Conservation (phyloP, 2,888 invertebrate genomes). For the Brenthis ino region DNA sequence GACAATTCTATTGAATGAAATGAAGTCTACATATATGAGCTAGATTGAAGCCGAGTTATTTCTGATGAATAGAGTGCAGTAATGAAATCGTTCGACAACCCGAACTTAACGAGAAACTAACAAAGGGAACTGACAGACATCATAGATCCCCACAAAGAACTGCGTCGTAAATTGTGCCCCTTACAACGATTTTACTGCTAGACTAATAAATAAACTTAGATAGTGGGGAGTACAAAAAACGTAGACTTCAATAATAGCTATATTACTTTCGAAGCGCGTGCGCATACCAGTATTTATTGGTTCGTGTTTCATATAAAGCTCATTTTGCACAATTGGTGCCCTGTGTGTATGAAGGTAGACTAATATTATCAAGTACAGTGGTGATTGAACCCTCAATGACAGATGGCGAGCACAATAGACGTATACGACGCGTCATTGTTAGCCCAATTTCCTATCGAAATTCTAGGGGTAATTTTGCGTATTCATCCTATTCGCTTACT, state of each 20-base stretch:
- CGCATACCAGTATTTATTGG: constrained; percentile 59
- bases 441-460: constrained; percentile 61
- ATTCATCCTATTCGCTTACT: constrained; percentile 53
- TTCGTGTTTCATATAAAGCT: constrained; percentile 26
- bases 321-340: constrained; percentile 56
- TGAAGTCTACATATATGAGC: not conserved
- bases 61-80: constrained; percentile 37
- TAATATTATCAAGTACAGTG: constrained; percentile 61
- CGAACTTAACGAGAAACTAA: constrained; percentile 52
- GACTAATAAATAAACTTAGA: constrained; percentile 76
- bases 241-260: constrained; percentile 62
- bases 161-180: constrained; percentile 71
- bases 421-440: constrained; percentile 61
- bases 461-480: constrained; percentile 70
- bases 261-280: constrained; percentile 62
- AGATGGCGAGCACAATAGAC: constrained; percentile 71
- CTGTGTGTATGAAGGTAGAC: constrained; percentile 53
- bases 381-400: constrained; percentile 71
- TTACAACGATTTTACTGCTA: constrained; percentile 67
- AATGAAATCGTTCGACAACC: constrained; percentile 53
- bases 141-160: constrained; percentile 64
- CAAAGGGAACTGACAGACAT: constrained; percentile 63
- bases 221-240: constrained; percentile 60
- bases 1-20: constrained; percentile 9
- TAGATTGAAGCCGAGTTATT: constrained; percentile 24